Evolutionary conservation across 2,113 vertebrate species (phyloP), one percentile per base, ranked within the genome.

Genomic region (Dipodomys merriami): DNA sequence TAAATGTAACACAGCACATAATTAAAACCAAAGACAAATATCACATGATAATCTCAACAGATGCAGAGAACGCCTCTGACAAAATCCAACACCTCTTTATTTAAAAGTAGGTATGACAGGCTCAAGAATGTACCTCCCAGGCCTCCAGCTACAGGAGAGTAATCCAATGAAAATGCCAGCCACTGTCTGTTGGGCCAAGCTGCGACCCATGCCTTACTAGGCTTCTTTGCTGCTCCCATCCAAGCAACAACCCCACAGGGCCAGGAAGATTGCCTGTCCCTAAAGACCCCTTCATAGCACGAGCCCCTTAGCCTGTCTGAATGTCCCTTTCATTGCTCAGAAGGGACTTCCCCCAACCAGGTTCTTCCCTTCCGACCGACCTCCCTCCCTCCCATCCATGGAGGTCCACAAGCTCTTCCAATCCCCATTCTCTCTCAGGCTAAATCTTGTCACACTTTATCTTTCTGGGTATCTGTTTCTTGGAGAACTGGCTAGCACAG

Each of bases 121-220:
- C 0, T 0, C 3, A 35, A 46, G 76, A 67, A 13, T 1, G 18
- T 6, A 33, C 77, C 77, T 30, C 6, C 0, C 18, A 13, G 77
- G 64, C 20, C 71, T 71, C 62, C 39, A 19, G 25, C 84, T 20
- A 46, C 29, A n/a, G 71, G 57, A 20, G 6, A 10, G 13, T 19
- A 23, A 46, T 4, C 20, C n/a, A 4, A 13, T 57, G 53, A 13
- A 57, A 57, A 57, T 4, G 53, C 53, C 15, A 57, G 65, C 13
- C 4, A 22, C 44, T 64, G 23, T 25, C 23, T 64, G 62, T 22
- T 64, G 62, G 23, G 62, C 62, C 23, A 7, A 23, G 22, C 20
- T 64, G 62, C 6, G 22, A 64, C 62, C 22, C 22, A 64, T 64
- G 22, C 20, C 22, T 64, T 64, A 25, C 20, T 22, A 64, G 62